phyloP scores from a whole-genome alignment of 2,113 vertebrate genomes.

The Boleophthalmus pectinirostris region DNA sequence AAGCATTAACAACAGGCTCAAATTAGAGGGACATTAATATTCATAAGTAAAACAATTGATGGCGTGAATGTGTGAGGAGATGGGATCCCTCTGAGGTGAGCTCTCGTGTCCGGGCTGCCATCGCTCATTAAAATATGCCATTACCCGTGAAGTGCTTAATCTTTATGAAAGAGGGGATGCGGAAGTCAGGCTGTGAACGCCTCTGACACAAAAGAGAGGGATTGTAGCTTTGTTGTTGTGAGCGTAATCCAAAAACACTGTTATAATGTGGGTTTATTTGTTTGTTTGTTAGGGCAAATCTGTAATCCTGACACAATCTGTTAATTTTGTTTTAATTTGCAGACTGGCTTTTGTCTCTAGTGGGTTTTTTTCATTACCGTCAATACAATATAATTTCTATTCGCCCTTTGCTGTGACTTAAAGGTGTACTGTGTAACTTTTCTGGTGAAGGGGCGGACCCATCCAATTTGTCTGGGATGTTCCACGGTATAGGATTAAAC shows the following conservation, averaged over 20 bases:
- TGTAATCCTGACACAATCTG: background rate
- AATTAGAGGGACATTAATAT: slow-evolving; percentile 86
- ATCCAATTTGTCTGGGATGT: no score
- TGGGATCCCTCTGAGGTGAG: slow-evolving; percentile 80
- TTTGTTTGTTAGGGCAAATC: background rate
- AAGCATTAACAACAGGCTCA: slow-evolving; percentile 85
- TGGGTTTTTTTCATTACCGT: background rate
- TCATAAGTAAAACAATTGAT: slow-evolving; percentile 85
- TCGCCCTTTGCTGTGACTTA: no score
- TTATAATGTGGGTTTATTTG: background rate
- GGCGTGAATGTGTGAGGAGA: slow-evolving; percentile 79
- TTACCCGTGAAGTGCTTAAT: slow-evolving; percentile 81
- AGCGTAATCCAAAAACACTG: background rate
- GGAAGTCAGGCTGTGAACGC: slow-evolving; percentile 63
- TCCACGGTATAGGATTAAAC: no score
- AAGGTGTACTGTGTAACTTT: no score
- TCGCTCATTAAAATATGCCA: slow-evolving; percentile 81
- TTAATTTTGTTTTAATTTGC: background rate
- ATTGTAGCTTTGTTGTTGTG: slow-evolving; percentile 43
- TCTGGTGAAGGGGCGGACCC: no score
- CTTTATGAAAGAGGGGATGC: slow-evolving; percentile 70
- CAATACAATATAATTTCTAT: background rate
- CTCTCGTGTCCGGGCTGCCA: slow-evolving; percentile 70
- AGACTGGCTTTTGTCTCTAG: background rate
- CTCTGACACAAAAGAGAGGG: slow-evolving; percentile 57